phyloP scores from a whole-genome alignment of 2,797 vertebrate species.

The Poliocrania exsul region DNA sequence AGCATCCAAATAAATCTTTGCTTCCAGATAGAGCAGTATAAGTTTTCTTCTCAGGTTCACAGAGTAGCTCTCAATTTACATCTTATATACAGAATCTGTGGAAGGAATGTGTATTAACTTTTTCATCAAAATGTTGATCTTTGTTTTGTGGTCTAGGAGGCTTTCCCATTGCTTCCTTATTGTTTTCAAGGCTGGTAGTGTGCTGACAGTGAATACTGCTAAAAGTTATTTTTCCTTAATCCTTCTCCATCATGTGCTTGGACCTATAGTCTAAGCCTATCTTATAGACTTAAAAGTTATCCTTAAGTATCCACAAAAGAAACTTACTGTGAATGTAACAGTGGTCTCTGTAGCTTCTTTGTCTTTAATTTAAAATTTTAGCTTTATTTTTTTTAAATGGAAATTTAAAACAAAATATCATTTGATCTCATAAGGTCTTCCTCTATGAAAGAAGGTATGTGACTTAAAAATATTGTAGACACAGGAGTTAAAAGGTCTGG shows the following conservation, averaged over 20 bases:
- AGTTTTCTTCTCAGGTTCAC: background rate
- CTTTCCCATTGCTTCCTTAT: background rate
- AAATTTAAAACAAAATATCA: background rate
- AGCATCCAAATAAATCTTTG: background rate
- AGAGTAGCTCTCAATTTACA: background rate
- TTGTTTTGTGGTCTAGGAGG: background rate
- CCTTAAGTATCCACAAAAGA: background rate
- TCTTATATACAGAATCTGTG: background rate
- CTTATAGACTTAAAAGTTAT: background rate
- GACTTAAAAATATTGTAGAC: background rate
- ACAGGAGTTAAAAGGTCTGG: background rate
- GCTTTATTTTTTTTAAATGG: background rate
- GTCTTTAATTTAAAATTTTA: background rate
- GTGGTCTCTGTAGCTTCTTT: background rate
- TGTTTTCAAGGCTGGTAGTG: background rate
- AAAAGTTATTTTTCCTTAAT: background rate
- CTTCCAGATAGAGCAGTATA: background rate
- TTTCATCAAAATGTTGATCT: slow-evolving; percentile 4
- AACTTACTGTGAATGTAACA: background rate
- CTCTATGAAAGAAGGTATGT: background rate
- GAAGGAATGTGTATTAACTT: background rate
- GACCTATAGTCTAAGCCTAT: background rate
- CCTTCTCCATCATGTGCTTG: background rate
- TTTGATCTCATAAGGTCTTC: background rate
- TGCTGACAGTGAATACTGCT: background rate